A percentile compares a stretch with the other conserved stretches of the same genome.
phyloP scores from a whole-genome alignment of 2,113 vertebrate species.

The Lophura nycthemera region DNA sequence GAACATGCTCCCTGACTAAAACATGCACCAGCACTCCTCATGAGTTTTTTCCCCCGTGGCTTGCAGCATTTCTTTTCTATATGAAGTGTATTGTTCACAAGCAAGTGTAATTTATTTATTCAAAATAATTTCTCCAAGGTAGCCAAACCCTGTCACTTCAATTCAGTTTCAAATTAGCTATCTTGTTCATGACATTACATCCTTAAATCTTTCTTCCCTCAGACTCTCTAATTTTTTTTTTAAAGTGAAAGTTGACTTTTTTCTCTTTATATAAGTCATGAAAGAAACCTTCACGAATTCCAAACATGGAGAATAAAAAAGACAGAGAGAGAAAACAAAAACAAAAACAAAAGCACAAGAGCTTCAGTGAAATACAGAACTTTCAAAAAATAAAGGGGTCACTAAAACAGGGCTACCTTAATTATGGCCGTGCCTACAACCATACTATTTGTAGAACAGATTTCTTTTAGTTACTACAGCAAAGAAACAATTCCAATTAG shows the following conservation, averaged over 20 bases:
- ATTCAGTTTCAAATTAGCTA: neutral
- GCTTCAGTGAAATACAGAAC: neutral
- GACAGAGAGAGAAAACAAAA: neutral
- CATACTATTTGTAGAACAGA: neutral
- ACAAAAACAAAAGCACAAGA: fast-evolving
- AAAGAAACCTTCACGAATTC: neutral
- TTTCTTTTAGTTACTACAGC: neutral
- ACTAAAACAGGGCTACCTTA: neutral
- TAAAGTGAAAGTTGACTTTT: neutral
- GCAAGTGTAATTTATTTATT: neutral
- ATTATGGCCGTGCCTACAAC: neutral
- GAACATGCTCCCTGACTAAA: neutral
- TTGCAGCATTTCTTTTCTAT: neutral
- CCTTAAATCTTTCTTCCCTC: neutral
- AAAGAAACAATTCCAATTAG: neutral
- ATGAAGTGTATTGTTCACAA: neutral
- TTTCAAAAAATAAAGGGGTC: neutral
- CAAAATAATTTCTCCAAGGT: neutral
- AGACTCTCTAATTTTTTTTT: neutral
- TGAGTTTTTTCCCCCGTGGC: neutral
- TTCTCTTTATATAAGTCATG: neutral
- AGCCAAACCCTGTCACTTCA: neutral
- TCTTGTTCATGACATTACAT: neutral
- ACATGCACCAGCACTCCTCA: neutral
- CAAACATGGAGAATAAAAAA: neutral